Evolutionary conservation across 2,888 invertebrate genomes (phyloP).

Genomic region (Meteorus colon): DNA sequence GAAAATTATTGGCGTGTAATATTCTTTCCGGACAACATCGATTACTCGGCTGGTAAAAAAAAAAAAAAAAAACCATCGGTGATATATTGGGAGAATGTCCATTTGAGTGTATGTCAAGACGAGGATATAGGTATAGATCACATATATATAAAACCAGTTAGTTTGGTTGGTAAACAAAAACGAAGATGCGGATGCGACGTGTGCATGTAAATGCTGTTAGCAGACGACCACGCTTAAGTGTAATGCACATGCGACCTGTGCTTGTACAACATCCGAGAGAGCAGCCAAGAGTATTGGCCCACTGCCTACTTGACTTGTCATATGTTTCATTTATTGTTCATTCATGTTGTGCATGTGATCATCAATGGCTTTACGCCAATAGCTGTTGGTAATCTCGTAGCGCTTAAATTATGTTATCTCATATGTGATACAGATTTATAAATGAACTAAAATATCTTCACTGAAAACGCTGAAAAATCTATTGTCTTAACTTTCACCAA

Average conservation of each 20-base stretch:
- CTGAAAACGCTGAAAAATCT: neutral
- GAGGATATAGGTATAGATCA: conserved; percentile 51
- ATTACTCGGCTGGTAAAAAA: too few relatives aligned
- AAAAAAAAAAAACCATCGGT: too few relatives aligned
- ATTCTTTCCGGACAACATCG: too few relatives aligned
- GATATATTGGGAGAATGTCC: neutral
- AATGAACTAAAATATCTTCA: too few relatives aligned
- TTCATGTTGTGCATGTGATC: neutral
- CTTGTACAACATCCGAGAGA: neutral
- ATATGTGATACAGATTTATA: too few relatives aligned
- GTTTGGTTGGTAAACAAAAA: conserved; percentile 73
- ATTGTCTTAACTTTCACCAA: neutral
- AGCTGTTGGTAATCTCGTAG: too few relatives aligned
- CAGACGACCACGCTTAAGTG: neutral
- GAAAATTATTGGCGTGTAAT: too few relatives aligned
- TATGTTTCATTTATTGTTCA: neutral
- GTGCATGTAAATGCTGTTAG: conserved; percentile 48
- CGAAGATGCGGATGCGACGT: conserved; percentile 53
- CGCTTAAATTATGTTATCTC: neutral
- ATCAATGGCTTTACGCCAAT: neutral
- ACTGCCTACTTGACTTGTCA: neutral
- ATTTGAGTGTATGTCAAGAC: conserved; percentile 31
- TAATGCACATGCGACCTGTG: conserved; percentile 4
- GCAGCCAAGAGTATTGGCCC: neutral
- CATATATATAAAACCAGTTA: conserved; percentile 72